Evolutionary conservation across 2,888 invertebrate species (phyloP), one percentile per base, ranked within the genome.

Genomic region (Melipona beecheii): DNA sequence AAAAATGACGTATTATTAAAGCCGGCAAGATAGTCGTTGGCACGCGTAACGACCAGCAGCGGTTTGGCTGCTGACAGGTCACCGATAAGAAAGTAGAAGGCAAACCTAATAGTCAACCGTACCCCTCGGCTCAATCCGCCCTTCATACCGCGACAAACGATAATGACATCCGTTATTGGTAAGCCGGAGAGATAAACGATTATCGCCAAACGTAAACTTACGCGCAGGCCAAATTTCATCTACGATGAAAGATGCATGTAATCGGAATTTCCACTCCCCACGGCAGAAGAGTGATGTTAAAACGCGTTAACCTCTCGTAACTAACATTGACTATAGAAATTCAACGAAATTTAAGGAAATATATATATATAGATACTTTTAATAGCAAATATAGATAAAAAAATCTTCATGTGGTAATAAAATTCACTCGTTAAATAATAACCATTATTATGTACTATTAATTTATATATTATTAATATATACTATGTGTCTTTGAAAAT

Each of bases 101-200:
- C 36, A 64, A 64, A 36, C 36, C 15, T n/a, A 13, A 64, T 64
- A 21, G 36, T 21, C 36, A 24, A n/a, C n/a, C n/a, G n/a, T 15
- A n/a, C 15, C 21, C 21, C 36, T 64, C 36, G 64, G 13, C 64
- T 64, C 21, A 36, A 2, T 6, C n/a, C 64, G 6, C 15, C n/a
- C 36, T 36, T n/a, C 21, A 36, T 36, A n/a, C n/a, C 15, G 21
- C n/a, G 21, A 64, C 36, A 64, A 64, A 64, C 64, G 64, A 36
- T n/a, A 36, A 64, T 64, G 31, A 36, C 13, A 64, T n/a, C 64
- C 36, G 36, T 64, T 64, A 64, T n/a, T 64, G 13, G 36, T 36
- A 36, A 64, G 36, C 21, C 64, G 21, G 36, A 15, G 64, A 64
- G 64, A 64, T 64, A 36, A 64, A 64, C 36, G 36, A 64, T 64